These are phyloP conservation scores for Leptinotarsa peninsularis DNA, from an alignment of 2,888 invertebrate genomes.

Conservation along the genomic window DNA sequence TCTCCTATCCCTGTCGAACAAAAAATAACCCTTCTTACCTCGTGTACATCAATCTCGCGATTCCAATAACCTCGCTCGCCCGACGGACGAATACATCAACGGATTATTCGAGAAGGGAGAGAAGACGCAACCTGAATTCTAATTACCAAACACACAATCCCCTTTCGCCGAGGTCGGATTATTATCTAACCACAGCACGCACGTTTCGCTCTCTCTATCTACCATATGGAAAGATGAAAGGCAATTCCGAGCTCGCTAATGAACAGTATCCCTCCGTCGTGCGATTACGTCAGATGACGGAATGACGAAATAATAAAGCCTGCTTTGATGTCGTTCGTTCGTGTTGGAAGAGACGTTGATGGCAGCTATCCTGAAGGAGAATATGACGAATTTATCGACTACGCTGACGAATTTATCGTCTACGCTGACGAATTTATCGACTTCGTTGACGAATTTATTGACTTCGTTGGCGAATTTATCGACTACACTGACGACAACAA, in stretches of 20 bases:
- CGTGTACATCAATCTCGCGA: not conserved
- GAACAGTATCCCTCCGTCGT: slow-evolving; percentile 2
- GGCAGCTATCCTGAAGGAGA: not conserved
- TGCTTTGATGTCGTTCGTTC: not conserved
- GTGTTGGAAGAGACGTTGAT: not conserved
- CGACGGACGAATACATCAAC: not conserved
- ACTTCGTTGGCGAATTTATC: too few relatives aligned
- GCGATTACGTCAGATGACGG: not conserved
- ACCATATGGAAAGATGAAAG: not conserved
- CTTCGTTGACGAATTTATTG: too few relatives aligned
- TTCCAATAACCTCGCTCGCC: not conserved
- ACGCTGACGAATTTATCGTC: too few relatives aligned
- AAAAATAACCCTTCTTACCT: too few relatives aligned
- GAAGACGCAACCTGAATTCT: slow-evolving; percentile 6
- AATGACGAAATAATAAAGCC: not conserved
- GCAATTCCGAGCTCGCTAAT: slow-evolving; percentile 8
- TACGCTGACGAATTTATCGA: too few relatives aligned
- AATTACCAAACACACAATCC: slow-evolving; percentile 7
- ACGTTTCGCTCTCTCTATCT: not conserved
- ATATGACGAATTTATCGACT: too few relatives aligned
- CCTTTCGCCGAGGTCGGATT: slow-evolving; percentile 1
- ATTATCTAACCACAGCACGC: slow-evolving; percentile 3
- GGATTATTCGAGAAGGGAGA: not conserved
- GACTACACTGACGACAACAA: too few relatives aligned
- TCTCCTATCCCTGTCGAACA: too few relatives aligned